Conservation (phyloP, 2,797 vertebrate genomes). For the Rhynchotus rufescens region DNA sequence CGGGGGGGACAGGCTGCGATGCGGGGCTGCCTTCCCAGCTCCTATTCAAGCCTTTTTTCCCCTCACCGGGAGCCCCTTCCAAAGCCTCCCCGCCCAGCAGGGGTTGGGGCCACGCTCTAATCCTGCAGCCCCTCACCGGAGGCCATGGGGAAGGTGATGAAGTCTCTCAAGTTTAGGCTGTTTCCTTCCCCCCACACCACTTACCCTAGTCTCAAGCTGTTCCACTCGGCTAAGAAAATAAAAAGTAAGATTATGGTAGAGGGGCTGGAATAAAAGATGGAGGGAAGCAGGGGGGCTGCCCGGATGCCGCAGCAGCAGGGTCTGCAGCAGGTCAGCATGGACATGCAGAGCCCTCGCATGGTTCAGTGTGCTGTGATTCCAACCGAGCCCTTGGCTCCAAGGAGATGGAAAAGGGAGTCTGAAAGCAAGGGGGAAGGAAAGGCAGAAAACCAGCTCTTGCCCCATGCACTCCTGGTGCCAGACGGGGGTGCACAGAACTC, state of each 20-base stretch:
- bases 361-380: background rate
- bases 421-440: background rate
- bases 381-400: background rate
- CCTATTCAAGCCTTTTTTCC: background rate
- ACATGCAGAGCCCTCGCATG: background rate
- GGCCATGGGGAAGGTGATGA: background rate
- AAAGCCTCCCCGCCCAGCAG: background rate
- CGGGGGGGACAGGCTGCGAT: background rate
- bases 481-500: no score
- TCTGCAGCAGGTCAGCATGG: background rate
- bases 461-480: no score
- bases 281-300: background rate
- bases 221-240: conserved; percentile 67
- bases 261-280: background rate
- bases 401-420: background rate
- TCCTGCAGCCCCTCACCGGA: background rate
- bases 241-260: conserved; percentile 28
- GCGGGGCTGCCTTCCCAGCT: background rate
- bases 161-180: background rate
- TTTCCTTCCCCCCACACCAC: background rate
- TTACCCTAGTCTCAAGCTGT: conserved; percentile 39
- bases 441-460: no score
- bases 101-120: background rate
- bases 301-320: background rate
- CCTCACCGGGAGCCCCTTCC: background rate